Evolutionary conservation across 2,888 invertebrate genomes (phyloP).

Genomic region (Drosophila kanekoi): DNA sequence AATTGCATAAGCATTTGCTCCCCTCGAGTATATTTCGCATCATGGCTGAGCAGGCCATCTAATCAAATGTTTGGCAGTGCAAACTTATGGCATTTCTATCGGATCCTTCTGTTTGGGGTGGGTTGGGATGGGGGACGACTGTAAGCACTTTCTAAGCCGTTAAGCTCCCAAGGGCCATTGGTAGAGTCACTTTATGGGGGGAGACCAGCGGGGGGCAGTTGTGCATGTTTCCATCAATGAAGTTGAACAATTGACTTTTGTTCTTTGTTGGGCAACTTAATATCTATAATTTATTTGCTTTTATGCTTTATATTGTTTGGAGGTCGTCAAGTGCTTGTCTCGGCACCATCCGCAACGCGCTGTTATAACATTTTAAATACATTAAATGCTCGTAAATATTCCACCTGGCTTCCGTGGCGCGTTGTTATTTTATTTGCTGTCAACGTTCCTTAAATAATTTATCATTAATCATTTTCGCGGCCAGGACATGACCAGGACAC

Average conservation of each 20-base stretch:
- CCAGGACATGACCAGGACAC: slow-evolving; percentile 44
- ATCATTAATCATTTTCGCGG: slow-evolving; percentile 73
- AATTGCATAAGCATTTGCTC: slow-evolving; percentile 71
- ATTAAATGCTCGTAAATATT: slow-evolving; percentile 71
- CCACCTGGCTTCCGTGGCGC: slow-evolving; percentile 40
- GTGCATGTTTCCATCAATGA: slow-evolving; percentile 42
- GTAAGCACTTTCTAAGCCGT: slow-evolving; percentile 71
- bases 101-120: slow-evolving; percentile 3
- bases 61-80: slow-evolving; percentile 62
- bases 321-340: slow-evolving; percentile 40
- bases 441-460: slow-evolving; percentile 74
- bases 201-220: slow-evolving; percentile 1
- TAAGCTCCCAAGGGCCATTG: slow-evolving; percentile 65
- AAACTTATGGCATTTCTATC: slow-evolving; percentile 42
- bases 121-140: background rate
- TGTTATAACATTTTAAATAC: slow-evolving; percentile 73
- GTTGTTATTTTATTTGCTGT: slow-evolving; percentile 54
- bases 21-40: slow-evolving; percentile 47
- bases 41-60: slow-evolving; percentile 41
- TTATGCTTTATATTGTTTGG: slow-evolving; percentile 52
- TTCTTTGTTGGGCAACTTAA: slow-evolving; percentile 63
- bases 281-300: slow-evolving; percentile 76
- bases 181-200: slow-evolving; percentile 27
- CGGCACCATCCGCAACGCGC: slow-evolving; percentile 9
- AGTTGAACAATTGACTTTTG: slow-evolving; percentile 74